These are phyloP conservation scores for Callocephalon fimbriatum DNA, from an alignment of 2,113 vertebrate species.

Conservation along the genomic window DNA sequence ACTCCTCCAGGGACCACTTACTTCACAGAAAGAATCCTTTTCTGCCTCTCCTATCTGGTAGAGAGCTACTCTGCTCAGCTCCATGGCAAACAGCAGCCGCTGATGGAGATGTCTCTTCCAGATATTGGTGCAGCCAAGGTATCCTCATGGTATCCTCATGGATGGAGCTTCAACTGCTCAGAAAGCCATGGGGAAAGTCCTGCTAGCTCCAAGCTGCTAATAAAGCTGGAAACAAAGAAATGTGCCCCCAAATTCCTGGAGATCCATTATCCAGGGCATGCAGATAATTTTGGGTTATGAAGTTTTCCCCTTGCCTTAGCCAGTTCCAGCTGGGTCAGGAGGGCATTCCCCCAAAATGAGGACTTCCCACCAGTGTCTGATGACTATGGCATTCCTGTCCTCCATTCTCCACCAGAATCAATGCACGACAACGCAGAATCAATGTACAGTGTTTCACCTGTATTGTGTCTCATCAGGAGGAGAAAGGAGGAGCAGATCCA, in stretches of 20 bases:
- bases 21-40: neutral
- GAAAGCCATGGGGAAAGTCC: neutral
- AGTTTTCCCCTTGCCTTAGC: neutral
- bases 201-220: neutral
- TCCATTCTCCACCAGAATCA: neutral
- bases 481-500: neutral
- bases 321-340: neutral
- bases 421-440: neutral
- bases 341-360: neutral
- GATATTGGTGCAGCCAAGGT: neutral
- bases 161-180: neutral
- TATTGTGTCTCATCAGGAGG: neutral
- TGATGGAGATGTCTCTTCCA: neutral
- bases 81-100: neutral
- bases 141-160: rapidly evolving
- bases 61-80: neutral
- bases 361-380: neutral
- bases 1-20: neutral
- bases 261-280: neutral
- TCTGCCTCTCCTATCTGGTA: neutral
- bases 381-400: neutral
- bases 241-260: neutral
- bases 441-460: neutral
- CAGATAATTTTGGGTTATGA: neutral
- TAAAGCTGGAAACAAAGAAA: neutral